Conservation (phyloP, 2,888 invertebrate species). For the Myathropa florea region DNA sequence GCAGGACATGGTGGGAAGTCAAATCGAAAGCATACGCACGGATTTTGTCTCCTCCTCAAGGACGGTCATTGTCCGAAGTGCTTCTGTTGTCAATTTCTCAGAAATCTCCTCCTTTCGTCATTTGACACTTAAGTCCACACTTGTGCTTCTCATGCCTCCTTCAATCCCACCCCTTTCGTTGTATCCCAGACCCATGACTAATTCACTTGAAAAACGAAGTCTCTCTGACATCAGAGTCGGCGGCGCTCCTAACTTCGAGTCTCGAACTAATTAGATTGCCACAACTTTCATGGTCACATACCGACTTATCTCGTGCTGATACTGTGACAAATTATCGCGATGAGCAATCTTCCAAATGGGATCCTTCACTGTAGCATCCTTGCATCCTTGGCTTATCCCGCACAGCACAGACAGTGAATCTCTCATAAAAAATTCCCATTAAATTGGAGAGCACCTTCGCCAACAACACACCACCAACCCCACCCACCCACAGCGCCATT, state of each 20-base stretch:
- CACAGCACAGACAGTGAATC: background rate
- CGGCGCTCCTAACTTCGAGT: background rate
- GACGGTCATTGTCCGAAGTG: too few species aligned
- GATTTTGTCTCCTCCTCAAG: too few species aligned
- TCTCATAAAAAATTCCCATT: conserved; percentile 36
- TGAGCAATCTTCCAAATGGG: background rate
- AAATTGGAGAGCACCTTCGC: background rate
- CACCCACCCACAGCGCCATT: background rate
- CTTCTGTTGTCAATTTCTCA: background rate
- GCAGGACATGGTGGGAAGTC: background rate
- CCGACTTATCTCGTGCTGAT: background rate
- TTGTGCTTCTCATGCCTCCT: background rate
- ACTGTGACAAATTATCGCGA: background rate
- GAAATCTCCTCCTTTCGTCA: background rate
- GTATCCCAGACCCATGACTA: background rate
- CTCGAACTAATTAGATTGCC: background rate
- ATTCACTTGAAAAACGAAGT: background rate
- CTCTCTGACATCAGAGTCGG: background rate
- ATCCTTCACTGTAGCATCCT: background rate
- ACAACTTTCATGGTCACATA: background rate
- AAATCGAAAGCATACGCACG: background rate
- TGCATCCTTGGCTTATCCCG: too few species aligned
- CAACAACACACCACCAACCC: too few species aligned
- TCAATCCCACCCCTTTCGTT: background rate
- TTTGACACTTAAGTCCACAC: background rate